These are phyloP conservation scores for Cantharis rustica DNA, from an alignment of 2,888 invertebrate species.

Conservation along the genomic window DNA sequence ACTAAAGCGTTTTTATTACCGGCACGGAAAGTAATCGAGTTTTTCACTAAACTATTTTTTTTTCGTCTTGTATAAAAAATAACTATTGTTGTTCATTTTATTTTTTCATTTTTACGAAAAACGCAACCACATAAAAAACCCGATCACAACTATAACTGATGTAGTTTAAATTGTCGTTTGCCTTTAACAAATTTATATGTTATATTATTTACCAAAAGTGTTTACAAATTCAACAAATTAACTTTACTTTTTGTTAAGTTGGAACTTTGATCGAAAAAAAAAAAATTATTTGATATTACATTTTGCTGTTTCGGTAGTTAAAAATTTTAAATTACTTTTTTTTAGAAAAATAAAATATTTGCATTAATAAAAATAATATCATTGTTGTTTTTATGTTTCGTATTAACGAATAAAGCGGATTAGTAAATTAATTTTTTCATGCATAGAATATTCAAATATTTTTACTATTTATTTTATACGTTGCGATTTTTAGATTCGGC, in stretches of 20 bases:
- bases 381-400: not conserved
- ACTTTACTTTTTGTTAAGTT: too few relatives aligned
- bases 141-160: not conserved
- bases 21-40: not conserved
- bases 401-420: not conserved
- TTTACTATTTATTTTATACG: not conserved
- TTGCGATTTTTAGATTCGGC: not conserved
- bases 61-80: too few relatives aligned
- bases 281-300: too few relatives aligned
- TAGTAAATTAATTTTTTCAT: not conserved
- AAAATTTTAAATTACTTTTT: not conserved
- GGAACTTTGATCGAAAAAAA: too few relatives aligned
- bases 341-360: not conserved
- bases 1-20: not conserved
- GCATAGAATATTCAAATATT: not conserved
- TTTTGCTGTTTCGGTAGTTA: not conserved
- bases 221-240: too few relatives aligned
- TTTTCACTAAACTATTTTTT: not conserved
- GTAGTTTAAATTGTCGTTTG: too few relatives aligned
- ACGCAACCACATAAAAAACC: not conserved
- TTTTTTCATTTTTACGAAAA: not conserved
- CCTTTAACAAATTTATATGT: too few relatives aligned
- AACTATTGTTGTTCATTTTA: not conserved
- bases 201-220: too few relatives aligned
- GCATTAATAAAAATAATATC: not conserved